Base-by-base conservation (phyloP, 2,888 invertebrate species). In the Automeris io region DNA sequence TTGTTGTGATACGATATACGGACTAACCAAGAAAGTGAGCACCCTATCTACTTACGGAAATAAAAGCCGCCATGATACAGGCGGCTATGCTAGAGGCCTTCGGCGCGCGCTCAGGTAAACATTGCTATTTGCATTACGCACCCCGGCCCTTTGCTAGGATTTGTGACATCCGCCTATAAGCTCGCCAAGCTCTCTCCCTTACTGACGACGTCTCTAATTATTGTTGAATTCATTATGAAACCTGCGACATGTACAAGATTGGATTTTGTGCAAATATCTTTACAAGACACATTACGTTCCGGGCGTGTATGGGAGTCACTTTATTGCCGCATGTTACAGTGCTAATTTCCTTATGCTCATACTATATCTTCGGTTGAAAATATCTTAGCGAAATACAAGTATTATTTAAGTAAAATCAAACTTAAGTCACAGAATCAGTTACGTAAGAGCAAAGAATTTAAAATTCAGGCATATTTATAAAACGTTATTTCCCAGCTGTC, bases 1-100 rank as follows among this genome's bases (percentile, higher is more conserved):
- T 71, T 53, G 61, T 66, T 53, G 69, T 72, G 73, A 68, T n/a
- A 16, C 73, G 80, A 76, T 82, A 80, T 82, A 70, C 72, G 71
- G 72, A 71, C 74, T 80, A 79, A 75, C 74, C 73, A 69, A 73
- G 74, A 70, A 78, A 82, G 80, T 74, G 75, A 75, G 72, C 71
- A 67, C 73, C 68, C 73, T 59, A 73, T 75, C 77, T 76, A 81
- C 76, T 82, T 81, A 78, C 70, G 73, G 74, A 69, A 75, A 81
- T 81, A 82, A 80, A 77, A 77, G 75, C 62, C 58, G 72, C 75
- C 77, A 80, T 78, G 73, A 77, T 72, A 74, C 63, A 70, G 54
- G 54, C 52, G 57, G 57, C 52, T 54, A 60, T 59, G 56, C 49
- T 37, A 45, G 42, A 46, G 39, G 49, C 40, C 42, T 34, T 35